A percentile compares a stretch with the other conserved stretches of the same genome.
Conservation (phyloP, 2,797 vertebrate genomes). For the Lepidocolaptes lacrymiger region DNA sequence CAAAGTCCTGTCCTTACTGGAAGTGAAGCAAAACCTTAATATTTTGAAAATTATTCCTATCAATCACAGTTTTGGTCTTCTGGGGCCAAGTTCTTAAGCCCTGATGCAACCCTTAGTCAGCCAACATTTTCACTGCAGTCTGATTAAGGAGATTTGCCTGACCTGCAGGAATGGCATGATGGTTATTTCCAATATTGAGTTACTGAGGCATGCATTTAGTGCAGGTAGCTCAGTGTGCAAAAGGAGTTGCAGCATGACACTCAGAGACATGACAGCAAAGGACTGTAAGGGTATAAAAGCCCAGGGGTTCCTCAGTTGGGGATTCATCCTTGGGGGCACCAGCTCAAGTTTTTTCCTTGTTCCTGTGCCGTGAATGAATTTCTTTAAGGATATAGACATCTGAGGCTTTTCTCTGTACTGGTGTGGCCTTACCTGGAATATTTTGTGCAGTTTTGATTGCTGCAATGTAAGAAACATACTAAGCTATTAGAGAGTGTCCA, state of each 20-base stretch:
- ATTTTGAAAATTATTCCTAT: background rate
- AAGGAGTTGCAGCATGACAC: too few relatives aligned
- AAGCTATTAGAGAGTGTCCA: background rate
- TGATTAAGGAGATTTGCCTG: background rate
- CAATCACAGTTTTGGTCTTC: background rate
- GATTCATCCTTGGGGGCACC: background rate
- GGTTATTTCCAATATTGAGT: background rate
- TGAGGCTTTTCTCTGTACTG: background rate
- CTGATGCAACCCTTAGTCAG: background rate
- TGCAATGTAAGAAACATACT: background rate
- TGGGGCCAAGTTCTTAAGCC: background rate
- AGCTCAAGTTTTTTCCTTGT: background rate
- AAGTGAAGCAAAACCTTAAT: background rate
- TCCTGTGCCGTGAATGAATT: background rate
- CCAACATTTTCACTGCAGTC: background rate
- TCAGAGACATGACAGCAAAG: background rate
- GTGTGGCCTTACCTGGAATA: background rate
- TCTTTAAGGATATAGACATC: background rate
- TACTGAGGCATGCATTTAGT: background rate
- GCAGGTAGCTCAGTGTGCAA: background rate
- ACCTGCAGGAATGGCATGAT: background rate
- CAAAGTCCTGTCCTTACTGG: background rate
- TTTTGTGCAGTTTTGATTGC: background rate
- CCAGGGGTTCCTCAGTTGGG: too few relatives aligned
- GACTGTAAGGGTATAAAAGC: too few relatives aligned